Conservation (phyloP, 2,888 invertebrate species). For the Halocaridina rubra region DNA sequence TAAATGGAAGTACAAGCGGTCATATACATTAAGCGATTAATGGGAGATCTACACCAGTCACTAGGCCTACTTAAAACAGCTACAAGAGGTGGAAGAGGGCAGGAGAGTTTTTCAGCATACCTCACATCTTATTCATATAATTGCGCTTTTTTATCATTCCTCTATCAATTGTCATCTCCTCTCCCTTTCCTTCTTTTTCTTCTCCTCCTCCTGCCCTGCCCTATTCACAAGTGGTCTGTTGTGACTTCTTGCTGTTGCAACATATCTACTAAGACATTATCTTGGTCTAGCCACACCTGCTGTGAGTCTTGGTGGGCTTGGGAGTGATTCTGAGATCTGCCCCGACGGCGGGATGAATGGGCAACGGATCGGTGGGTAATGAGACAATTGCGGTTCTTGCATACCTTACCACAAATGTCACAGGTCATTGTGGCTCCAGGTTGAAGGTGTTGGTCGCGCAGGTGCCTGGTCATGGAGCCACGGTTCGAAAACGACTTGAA, state of each 20-base stretch:
- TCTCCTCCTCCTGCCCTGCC: not conserved
- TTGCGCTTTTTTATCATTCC: too few species aligned
- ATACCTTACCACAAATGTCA: slow-evolving; percentile 63
- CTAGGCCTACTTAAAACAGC: not conserved
- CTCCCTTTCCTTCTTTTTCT: too few species aligned
- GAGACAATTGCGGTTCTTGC: slow-evolving; percentile 62
- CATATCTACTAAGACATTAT: not conserved
- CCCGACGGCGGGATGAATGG: slow-evolving; percentile 37
- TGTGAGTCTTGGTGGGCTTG: not conserved
- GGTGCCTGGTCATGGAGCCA: slow-evolving; percentile 61
- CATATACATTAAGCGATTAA: too few species aligned
- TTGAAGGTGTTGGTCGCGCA: slow-evolving; percentile 61
- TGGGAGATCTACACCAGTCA: slow-evolving; percentile 37
- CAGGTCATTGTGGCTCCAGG: slow-evolving; percentile 60
- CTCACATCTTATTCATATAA: too few species aligned
- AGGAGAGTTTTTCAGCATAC: too few species aligned
- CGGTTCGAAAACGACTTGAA: slow-evolving; percentile 62
- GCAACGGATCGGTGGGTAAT: slow-evolving; percentile 61
- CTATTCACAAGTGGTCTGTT: slow-evolving; percentile 22
- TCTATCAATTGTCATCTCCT: too few species aligned
- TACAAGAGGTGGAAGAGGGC: not conserved
- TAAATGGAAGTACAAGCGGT: too few species aligned
- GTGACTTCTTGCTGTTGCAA: slow-evolving; percentile 28
- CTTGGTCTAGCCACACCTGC: slow-evolving; percentile 31
- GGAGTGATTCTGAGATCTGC: not conserved